Evolutionary conservation across 1,140 invertebrate species (phyloP).

Genomic region (Drosophila kanapiae): DNA sequence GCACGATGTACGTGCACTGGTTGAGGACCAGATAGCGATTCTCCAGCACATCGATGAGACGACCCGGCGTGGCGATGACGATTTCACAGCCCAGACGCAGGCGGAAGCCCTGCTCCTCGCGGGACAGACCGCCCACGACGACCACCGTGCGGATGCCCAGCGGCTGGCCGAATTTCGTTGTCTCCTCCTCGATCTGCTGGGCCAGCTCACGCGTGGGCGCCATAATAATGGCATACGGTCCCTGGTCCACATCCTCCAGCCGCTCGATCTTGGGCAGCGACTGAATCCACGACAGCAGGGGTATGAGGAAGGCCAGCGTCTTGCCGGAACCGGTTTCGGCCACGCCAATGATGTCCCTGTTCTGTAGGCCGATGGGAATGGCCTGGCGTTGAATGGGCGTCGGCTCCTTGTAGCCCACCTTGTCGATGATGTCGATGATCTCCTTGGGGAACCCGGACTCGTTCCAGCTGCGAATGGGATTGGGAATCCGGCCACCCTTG

Average conservation of each 20-base stretch:
- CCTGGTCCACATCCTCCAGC: constrained; percentile 96
- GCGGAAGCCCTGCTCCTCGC: constrained; percentile 99
- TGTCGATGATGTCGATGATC: constrained; percentile 97
- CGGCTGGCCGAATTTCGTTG: constrained; percentile 98
- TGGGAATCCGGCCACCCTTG: constrained; percentile 98
- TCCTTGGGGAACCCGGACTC: constrained; percentile 97
- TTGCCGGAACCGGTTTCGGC: constrained; percentile 99
- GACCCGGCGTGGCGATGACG: constrained; percentile 99
- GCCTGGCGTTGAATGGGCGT: constrained; percentile 99
- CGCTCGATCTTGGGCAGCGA: constrained; percentile 98
- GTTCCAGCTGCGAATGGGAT: constrained; percentile 97
- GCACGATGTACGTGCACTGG: constrained; percentile 97
- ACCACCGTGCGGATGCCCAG: constrained; percentile 98
- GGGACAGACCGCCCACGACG: constrained; percentile 98
- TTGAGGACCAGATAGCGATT: constrained; percentile 98
- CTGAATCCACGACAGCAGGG: constrained; percentile 98
- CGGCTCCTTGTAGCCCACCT: constrained; percentile 98
- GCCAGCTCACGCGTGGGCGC: constrained; percentile 99
- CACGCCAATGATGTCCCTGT: constrained; percentile 99
- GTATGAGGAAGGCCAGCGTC: constrained; percentile 99
- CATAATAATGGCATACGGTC: constrained; percentile 99
- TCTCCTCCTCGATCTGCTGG: constrained; percentile 99
- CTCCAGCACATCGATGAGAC: constrained; percentile 99
- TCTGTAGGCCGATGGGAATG: constrained; percentile 99
- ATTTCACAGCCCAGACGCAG: constrained; percentile 99